Evolutionary conservation across 2,113 vertebrate genomes (phyloP).

Genomic region (Sorex fumeus): DNA sequence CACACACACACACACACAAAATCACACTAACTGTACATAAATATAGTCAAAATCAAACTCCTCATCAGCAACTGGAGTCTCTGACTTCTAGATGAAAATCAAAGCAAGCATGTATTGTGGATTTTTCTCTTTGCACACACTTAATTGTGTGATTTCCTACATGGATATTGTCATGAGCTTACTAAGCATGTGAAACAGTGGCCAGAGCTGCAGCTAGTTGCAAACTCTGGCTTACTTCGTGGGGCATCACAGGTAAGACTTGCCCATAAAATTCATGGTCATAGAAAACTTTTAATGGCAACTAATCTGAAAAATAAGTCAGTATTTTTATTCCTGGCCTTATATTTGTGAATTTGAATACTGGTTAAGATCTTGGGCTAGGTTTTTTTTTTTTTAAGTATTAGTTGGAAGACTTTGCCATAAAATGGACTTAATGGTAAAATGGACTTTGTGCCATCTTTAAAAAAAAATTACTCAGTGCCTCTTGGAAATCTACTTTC

Average conservation of each 20-base stretch:
- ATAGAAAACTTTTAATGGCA: conserved; percentile 33
- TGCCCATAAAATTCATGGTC: background rate
- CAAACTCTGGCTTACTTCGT: conserved; percentile 19
- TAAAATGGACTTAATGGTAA: conserved; percentile 54
- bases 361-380: conserved; percentile 24
- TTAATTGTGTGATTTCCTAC: conserved; percentile 50
- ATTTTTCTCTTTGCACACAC: conserved; percentile 53
- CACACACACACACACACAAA: background rate
- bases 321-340: conserved; percentile 53
- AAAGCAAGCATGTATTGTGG: conserved; percentile 28
- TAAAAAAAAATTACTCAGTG: conserved; percentile 6
- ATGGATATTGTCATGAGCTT: background rate
- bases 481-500: too few relatives aligned
- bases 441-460: conserved; percentile 57
- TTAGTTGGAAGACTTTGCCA: conserved; percentile 55
- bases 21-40: background rate
- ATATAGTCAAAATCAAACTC: conserved; percentile 65
- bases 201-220: conserved; percentile 1
- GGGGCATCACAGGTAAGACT: background rate
- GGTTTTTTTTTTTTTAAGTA: background rate
- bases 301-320: conserved; percentile 51
- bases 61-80: conserved; percentile 53
- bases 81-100: conserved; percentile 66
- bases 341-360: conserved; percentile 21
- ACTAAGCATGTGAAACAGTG: background rate